phyloP scores from a whole-genome alignment of 2,888 invertebrate species.

The Saturnia japonica region DNA sequence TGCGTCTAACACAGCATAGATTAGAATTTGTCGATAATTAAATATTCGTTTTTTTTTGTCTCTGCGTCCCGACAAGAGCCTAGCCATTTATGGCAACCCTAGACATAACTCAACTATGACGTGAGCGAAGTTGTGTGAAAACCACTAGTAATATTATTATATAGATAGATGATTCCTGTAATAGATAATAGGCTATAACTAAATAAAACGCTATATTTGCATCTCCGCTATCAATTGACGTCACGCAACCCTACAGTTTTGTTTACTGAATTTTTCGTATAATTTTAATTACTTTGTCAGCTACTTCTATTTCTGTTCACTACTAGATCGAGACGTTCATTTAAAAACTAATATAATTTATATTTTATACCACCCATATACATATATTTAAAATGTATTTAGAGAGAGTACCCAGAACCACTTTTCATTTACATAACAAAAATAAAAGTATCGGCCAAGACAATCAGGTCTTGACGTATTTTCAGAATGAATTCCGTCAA shows the following conservation, averaged over 20 bases:
- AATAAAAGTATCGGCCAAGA: no score
- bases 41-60: no score
- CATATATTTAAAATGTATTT: no score
- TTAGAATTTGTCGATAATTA: no score
- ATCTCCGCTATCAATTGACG: not conserved
- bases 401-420: no score
- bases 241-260: slow-evolving; percentile 4
- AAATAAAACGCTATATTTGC: not conserved
- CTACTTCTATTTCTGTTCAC: not conserved
- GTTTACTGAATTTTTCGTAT: not conserved
- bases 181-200: not conserved
- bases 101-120: no score
- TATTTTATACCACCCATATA: no score
- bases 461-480: not conserved
- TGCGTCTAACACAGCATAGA: no score
- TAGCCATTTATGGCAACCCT: no score
- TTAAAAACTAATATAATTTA: not conserved
- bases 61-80: no score
- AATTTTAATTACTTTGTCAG: not conserved
- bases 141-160: not conserved
- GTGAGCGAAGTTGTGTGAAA: no score
- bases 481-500: not conserved
- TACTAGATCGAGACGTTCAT: not conserved
- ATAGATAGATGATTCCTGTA: not conserved
- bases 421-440: no score